phyloP scores from a whole-genome alignment of 2,797 vertebrate species.

The Phoxinus dragarum region DNA sequence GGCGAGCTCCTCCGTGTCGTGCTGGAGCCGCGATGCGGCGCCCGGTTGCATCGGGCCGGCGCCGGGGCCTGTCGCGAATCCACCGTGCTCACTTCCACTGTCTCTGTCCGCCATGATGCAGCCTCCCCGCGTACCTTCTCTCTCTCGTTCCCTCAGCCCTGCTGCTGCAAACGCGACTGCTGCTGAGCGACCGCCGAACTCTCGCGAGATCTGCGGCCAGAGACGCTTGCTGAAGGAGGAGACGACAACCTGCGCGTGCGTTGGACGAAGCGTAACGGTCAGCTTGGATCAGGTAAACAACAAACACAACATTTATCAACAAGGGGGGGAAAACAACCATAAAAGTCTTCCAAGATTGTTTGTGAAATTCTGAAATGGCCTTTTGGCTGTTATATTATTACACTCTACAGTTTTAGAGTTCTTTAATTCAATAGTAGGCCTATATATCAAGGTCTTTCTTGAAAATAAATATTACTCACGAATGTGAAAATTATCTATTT shows the following conservation, averaged over 20 bases:
- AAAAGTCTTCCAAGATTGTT: neutral
- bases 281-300: neutral
- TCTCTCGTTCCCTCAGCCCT: constrained; percentile 82
- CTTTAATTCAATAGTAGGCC: no score
- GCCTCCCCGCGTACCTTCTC: constrained; percentile 87
- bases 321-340: no score
- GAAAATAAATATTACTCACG: neutral
- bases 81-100: constrained; percentile 96
- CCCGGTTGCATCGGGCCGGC: constrained; percentile 83
- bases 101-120: constrained; percentile 99
- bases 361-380: neutral
- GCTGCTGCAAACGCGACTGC: constrained; percentile 79
- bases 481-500: neutral
- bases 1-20: constrained; percentile 97
- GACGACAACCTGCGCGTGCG: neutral
- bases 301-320: neutral
- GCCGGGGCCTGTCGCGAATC: constrained; percentile 85
- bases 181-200: constrained; percentile 78
- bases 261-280: neutral
- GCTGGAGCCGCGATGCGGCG: constrained; percentile 89
- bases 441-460: no score
- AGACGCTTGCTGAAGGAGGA: neutral
- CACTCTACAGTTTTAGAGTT: neutral
- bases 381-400: neutral
- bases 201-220: constrained; percentile 86